phyloP scores from a whole-genome alignment of 2,888 invertebrate genomes.

The Alentia gelatinosa region DNA sequence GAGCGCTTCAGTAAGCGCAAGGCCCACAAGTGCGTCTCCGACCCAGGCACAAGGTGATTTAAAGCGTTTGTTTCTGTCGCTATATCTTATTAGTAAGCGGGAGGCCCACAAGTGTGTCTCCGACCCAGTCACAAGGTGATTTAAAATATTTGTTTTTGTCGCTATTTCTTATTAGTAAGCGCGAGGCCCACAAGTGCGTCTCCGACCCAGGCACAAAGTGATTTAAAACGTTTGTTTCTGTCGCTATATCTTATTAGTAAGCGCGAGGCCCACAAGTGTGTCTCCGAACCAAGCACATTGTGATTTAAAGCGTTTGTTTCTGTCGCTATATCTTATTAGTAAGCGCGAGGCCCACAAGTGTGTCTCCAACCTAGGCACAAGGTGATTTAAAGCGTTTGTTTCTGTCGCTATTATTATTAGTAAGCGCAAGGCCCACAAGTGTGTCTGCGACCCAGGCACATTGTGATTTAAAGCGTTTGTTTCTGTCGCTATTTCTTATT shows the following conservation, averaged over 20 bases:
- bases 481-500: too few species aligned
- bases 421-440: constrained; percentile 78
- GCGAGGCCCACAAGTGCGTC: constrained; percentile 75
- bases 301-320: too few species aligned
- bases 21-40: constrained; percentile 76
- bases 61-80: too few species aligned
- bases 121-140: constrained; percentile 76
- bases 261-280: constrained; percentile 76
- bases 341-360: constrained; percentile 78
- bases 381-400: too few species aligned
- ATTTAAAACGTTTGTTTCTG: too few species aligned
- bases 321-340: too few species aligned
- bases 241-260: too few species aligned
- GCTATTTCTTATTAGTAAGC: constrained; percentile 75
- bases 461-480: too few species aligned
- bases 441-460: constrained; percentile 75
- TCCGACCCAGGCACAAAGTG: constrained; percentile 77
- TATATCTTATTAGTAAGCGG: constrained; percentile 76
- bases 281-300: constrained; percentile 77
- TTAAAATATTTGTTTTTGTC: too few species aligned
- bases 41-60: constrained; percentile 75
- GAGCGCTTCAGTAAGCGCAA: constrained; percentile 76
- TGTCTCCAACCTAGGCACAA: constrained; percentile 75
- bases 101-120: constrained; percentile 76
- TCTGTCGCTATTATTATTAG: too few species aligned